Base-by-base conservation (phyloP, 2,888 invertebrate species). In the Lomographa bimaculata region DNA sequence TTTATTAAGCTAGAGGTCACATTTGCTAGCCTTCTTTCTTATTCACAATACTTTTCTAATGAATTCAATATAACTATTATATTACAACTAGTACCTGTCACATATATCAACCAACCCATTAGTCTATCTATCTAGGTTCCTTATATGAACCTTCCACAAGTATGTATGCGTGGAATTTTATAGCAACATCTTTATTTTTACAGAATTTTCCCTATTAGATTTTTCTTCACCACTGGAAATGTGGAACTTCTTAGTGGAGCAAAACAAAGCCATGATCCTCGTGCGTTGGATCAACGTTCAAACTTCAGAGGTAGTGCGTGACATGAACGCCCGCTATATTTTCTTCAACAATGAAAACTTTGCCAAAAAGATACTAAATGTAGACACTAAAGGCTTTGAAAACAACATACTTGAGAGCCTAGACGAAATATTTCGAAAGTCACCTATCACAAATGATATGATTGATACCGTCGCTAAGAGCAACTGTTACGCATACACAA, bases 261-360 rank as follows among this genome's bases (percentile, higher is more conserved):
- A 90, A 50, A 92, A 93, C 57, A 90, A 91, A 63, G 83, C 91
- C 1, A 90, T 92, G 71, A 77, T 91, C 39, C 63, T 94, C 35
- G 83, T 87, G 39, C 75, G 84, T 19, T 94, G 94, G 93, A 91
- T 94, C 39, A 90, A 91, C 51, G 72, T 90, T 1, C 87, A 89
- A 47, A 91, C 85, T 42, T 86, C 85, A 1, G 85, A 89, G 60
- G 80, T 87, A 0, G 87, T 86, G 5, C 71, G 89, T 6, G 89
- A 87, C 36, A 82, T 84, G 80, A 89, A 89, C 54, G 78, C 85
- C 0, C 68, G 85, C 1, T 84, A 83, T 36, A 84, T 79, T 43
- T 87, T 85, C 54, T 87, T 87, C 29, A 85, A 83, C 34, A 83
- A 80, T 52, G 81, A 84, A 10, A 77, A 74, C 33, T 89, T 89